phyloP scores from a whole-genome alignment of 2,797 vertebrate species.

The Karalla daura region DNA sequence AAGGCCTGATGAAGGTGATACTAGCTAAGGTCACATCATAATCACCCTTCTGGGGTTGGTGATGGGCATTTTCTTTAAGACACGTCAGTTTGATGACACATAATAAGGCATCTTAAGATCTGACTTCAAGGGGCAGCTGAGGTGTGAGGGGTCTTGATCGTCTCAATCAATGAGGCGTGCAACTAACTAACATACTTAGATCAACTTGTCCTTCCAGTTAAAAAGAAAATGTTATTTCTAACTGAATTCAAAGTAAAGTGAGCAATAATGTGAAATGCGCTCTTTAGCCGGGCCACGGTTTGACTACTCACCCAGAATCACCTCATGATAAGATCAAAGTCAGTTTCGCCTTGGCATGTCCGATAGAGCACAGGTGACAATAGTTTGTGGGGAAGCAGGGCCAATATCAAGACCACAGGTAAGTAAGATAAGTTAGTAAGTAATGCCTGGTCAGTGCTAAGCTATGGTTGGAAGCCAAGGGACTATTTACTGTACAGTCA shows the following conservation, averaged over 20 bases:
- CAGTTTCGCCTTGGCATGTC: slow-evolving; percentile 5
- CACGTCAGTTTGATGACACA: too few relatives aligned
- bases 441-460: too few relatives aligned
- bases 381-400: not conserved
- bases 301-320: not conserved
- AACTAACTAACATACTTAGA: not conserved
- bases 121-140: not conserved
- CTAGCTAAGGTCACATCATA: not conserved
- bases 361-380: not conserved
- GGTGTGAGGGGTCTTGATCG: too few relatives aligned
- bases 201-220: not conserved
- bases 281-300: not conserved
- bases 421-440: too few relatives aligned
- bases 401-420: too few relatives aligned
- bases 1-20: not conserved
- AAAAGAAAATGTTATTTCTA: not conserved
- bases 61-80: not conserved
- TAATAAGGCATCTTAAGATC: not conserved
- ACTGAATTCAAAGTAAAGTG: slow-evolving; percentile 7
- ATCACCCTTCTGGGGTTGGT: not conserved
- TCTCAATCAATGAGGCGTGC: not conserved
- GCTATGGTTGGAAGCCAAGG: too few relatives aligned
- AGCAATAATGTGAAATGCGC: not conserved
- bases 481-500: too few relatives aligned
- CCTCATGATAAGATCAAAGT: slow-evolving; percentile 18